Evolutionary conservation across 2,888 invertebrate genomes (phyloP), one percentile per base, ranked within the genome.

Genomic region (Chrysolina americana): DNA sequence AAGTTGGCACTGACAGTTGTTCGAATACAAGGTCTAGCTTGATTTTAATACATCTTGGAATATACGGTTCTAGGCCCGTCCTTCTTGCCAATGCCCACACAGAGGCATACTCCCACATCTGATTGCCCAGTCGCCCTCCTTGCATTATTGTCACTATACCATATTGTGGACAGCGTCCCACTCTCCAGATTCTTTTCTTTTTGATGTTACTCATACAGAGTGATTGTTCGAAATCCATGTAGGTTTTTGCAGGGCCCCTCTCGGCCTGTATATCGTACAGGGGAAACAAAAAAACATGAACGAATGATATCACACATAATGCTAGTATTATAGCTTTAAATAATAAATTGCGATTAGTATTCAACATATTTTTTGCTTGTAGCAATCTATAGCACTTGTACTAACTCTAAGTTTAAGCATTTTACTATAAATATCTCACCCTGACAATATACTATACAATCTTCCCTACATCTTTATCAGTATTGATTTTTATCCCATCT

Each of bases 231-330:
- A 91, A 90, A 68, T 89, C 89, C 71, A 88, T 88, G 76, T 90
- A 88, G 68, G 89, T 89, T 74, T 88, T 88, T 68, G 87, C 86
- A 69, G 87, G 85, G 65, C 86, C 87, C 76, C 89, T 88, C 75
- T 87, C 87, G 63, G 84, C 81, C 71, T 83, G 81, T 41, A 86
- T 82, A 66, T 88, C 88, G 86, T 91, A 91, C 85, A 91, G 87
- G 68, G 91, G 91, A 85, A 91, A 91, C 70, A 91, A 87, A 87
- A 91, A 91, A 80, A 91, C 88, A 86, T 91, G 91, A 82, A 91
- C 90, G 83, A 90, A 89, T 77, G 90, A 89, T 81, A 91, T 90
- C 80, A 91, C 90, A 85, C 90, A 89, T 82, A 91, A 86, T 74
- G 91, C 91, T 79, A 91, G 89, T 78, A 91, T 87, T 81, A 90